These are phyloP conservation scores for Thera obeliscata DNA, from an alignment of 2,888 invertebrate genomes.

Conservation along the genomic window DNA sequence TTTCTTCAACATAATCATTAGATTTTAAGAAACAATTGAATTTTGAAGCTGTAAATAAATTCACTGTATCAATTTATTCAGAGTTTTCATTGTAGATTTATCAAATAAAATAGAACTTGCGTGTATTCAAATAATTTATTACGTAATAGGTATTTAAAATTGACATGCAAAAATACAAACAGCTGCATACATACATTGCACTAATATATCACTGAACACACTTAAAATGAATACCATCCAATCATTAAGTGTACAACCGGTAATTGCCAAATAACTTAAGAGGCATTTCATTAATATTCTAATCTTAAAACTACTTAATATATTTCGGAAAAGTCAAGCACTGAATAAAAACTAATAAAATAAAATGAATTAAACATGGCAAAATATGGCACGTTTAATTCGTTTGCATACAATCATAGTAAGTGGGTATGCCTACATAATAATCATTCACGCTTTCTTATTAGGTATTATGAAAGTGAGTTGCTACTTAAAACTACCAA, in stretches of 20 bases:
- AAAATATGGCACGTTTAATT: constrained; percentile 80
- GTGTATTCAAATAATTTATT: constrained; percentile 36
- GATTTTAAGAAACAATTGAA: constrained; percentile 35
- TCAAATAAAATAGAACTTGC: constrained; percentile 13
- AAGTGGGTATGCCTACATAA: background rate
- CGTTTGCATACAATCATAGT: constrained; percentile 43
- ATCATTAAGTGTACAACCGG: background rate
- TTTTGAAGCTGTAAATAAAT: constrained; percentile 70
- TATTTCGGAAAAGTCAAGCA: background rate
- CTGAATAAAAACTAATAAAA: constrained; percentile 32
- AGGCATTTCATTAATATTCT: background rate
- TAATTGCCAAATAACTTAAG: background rate
- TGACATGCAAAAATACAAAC: constrained; percentile 22
- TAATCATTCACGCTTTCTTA: background rate
- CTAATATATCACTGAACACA: constrained; percentile 11
- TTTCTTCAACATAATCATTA: constrained; percentile 40
- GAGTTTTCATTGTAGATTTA: constrained; percentile 32
- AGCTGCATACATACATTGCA: background rate
- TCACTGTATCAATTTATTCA: constrained; percentile 45
- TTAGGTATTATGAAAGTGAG: background rate
- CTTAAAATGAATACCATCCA: background rate
- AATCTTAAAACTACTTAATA: background rate
- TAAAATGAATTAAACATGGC: constrained; percentile 77
- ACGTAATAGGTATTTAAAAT: constrained; percentile 16
- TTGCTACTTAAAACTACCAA: constrained; percentile 2